Evolutionary conservation across 2,113 vertebrate genomes (phyloP), one percentile per base, ranked within the genome.

Genomic region (Etheostoma cragini): DNA sequence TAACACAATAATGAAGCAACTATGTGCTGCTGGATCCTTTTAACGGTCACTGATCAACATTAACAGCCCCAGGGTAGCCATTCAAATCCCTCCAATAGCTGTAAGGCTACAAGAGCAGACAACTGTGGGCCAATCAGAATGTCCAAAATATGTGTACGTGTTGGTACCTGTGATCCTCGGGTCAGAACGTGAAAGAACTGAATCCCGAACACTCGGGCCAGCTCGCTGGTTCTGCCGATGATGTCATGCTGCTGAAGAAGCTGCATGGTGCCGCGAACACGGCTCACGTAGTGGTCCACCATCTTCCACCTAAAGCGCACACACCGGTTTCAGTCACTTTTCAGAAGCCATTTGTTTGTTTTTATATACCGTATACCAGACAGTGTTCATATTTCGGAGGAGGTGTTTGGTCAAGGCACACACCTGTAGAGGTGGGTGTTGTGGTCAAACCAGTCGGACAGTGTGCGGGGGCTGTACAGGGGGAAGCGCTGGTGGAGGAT

Each of bases 391-490:
- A 38, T 21, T 24, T 22, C 1, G 8, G 52, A 1, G 33, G 57
- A 42, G 6, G 30, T 22, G 30, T 60, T 38, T 42, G 38, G 19
- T 45, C 0, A 1, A 0, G 30, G 16, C 15, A 58, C 88, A 15
- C 8, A 99, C 98, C 98, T 98, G 96, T 97, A 96, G 62, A 98
- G 90, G 93, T 99, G 93, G 42, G 96, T 96, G 88, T 94, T 96
- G 93, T 98, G 97, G 95, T 99, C 97, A 84, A 99, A 99, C 98
- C 98, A 99, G 93, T 99, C 98, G 2, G 98, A 99, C 78, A 99
- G 95, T 15, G 96, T 96, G 57, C 97, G 97, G 67, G 95, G 95
- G 8, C 95, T 97, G 92, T 96, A 98, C 5, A 97, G 91, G 49
- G 98, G 97, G 86, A 98, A 99, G 71, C 98, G 97, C 78, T 98